Conservation (phyloP, 2,797 vertebrate species). For the Acanthurus tractus region DNA sequence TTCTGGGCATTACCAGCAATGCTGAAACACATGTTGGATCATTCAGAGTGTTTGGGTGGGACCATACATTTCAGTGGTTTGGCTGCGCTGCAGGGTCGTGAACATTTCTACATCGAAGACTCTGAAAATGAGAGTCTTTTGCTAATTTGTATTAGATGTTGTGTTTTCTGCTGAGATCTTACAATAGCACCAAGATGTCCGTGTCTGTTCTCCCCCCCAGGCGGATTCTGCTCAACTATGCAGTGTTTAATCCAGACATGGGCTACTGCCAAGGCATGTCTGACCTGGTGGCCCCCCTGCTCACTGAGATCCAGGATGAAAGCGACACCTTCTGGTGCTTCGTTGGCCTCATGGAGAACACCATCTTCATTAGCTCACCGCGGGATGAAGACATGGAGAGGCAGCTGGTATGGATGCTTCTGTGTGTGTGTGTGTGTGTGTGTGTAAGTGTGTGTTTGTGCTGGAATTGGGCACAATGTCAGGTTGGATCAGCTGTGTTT, state of each 20-base stretch:
- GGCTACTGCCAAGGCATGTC: slow-evolving; percentile 99
- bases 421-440: not conserved
- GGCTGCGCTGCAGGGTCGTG: slow-evolving; percentile 19
- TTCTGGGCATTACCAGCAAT: slow-evolving; percentile 45
- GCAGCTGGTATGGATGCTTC: slow-evolving; percentile 89
- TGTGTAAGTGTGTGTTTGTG: not conserved
- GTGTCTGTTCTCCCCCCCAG: slow-evolving; percentile 74
- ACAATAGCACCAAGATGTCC: slow-evolving; percentile 34
- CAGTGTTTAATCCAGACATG: slow-evolving; percentile 92
- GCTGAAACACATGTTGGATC: slow-evolving; percentile 62
- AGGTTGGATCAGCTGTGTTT: not conserved
- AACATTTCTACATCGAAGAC: slow-evolving; percentile 25
- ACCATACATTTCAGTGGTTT: slow-evolving; percentile 49
- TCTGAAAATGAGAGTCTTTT: slow-evolving; percentile 10
- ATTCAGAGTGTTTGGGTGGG: slow-evolving; percentile 60
- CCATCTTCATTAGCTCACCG: slow-evolving; percentile 97
- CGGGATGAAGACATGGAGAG: slow-evolving; percentile 98
- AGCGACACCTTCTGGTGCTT: slow-evolving; percentile 99
- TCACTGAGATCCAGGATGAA: slow-evolving; percentile 95
- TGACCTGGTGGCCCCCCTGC: slow-evolving; percentile 96
- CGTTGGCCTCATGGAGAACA: slow-evolving; percentile 98
- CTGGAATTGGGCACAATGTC: not conserved
- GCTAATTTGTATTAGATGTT: slow-evolving; percentile 7
- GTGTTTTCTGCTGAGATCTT: slow-evolving; percentile 34
- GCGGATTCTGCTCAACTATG: slow-evolving; percentile 96